Base-by-base conservation (phyloP, 2,113 vertebrate genomes). In the Chrysemys picta region DNA sequence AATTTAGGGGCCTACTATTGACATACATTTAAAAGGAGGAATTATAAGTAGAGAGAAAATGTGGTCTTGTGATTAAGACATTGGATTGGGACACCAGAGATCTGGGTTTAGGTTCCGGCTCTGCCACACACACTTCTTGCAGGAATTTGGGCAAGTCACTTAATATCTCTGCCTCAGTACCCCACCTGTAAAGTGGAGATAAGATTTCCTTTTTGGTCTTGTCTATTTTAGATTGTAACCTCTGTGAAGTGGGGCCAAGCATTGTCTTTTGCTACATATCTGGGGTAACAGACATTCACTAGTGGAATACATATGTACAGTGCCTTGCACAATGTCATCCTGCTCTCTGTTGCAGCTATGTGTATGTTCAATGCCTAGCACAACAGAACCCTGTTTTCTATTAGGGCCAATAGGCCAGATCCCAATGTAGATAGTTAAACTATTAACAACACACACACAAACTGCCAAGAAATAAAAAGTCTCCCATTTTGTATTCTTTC, bases 381-480 rank as follows among this genome's bases (percentile, higher is more conserved):
- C 56, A n/a, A 91, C 94, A 82, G 53, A 3, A 2, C 85, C 53
- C 80, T 89, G 78, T 50, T 86, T 62, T 87, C 12, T 82, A 84
- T 93, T 52, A 90, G 45, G 35, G 16, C 5, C 12, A 53, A 93
- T 62, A 94, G 85, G 45, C 19, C 87, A 92, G 19, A 84, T 93
- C 47, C 62, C 53, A 76, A 78, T 35, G 8, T 56, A 81, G 84
- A 91, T 1, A 91, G 1, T 59, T 94, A 75, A 93, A 91, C 47
- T 82, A 91, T 92, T 95, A 96, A 89, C 45, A 80, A 86, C 14
- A 87, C 21, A n/a, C 54, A 91, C 80, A 94, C 24, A 88, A 87
- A 0, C 0, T 3, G 2, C 13, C 31, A 42, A 86, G 91, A 94
- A 56, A 0, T n/a, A 90, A 27, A 92, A 95, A 91, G 11, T n/a